Conservation (phyloP, 2,797 vertebrate species). For the Acanthurus leucopareius region DNA sequence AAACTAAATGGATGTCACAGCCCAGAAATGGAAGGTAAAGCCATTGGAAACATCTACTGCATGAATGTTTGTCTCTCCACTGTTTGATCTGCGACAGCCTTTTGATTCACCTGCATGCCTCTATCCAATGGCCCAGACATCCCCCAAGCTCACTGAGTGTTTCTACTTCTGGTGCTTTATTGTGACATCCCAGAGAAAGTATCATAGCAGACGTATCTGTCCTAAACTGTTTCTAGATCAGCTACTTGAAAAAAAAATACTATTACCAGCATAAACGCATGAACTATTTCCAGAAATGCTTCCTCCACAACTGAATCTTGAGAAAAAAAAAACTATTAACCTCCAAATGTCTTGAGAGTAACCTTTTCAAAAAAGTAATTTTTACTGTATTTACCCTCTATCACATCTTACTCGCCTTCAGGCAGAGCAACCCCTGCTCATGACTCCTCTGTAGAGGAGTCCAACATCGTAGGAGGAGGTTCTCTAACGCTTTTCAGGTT, state of each 20-base stretch:
- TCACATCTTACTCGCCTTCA: conserved; percentile 9
- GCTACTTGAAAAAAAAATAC: neutral
- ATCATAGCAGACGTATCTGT: neutral
- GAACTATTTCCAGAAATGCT: conserved; percentile 11
- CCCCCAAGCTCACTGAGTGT: conserved; percentile 39
- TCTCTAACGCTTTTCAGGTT: conserved; percentile 39
- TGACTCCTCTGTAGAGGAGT: conserved; percentile 4
- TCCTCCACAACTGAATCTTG: neutral
- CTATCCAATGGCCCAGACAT: conserved; percentile 64
- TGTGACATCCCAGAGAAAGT: conserved; percentile 56
- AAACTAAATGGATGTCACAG: conserved; percentile 56
- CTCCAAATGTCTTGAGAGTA: conserved; percentile 31
- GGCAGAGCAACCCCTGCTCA: conserved; percentile 7
- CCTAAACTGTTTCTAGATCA: conserved; percentile 1
- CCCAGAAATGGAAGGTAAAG: conserved; percentile 73
- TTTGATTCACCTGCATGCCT: conserved; percentile 75
- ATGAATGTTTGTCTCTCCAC: conserved; percentile 70
- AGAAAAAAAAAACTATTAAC: conserved; percentile 32
- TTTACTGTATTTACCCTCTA: conserved; percentile 15
- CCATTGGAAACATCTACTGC: conserved; percentile 69
- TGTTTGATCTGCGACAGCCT: conserved; percentile 58
- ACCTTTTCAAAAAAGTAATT: conserved; percentile 37
- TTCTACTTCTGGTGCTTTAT: conserved; percentile 70
- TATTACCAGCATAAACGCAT: neutral
- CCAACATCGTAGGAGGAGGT: conserved; percentile 5